Evolutionary conservation across 2,888 invertebrate species (phyloP).

Genomic region (Thysanoteuthis rhombus): DNA sequence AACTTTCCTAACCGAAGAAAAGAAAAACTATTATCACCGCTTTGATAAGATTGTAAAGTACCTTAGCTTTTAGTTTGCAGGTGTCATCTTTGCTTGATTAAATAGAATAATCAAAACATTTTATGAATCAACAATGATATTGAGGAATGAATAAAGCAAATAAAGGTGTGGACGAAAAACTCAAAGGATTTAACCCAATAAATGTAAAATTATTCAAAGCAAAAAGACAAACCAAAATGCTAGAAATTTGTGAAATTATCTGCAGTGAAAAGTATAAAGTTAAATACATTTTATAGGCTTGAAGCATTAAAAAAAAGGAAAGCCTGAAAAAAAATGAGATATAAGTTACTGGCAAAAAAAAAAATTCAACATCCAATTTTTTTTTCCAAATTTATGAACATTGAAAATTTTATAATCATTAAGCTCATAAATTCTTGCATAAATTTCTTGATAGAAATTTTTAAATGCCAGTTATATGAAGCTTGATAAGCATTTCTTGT

Average conservation of each 20-base stretch:
- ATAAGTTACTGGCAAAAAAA: too few relatives aligned
- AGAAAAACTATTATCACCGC: neutral
- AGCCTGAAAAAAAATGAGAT: too few relatives aligned
- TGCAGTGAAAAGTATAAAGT: too few relatives aligned
- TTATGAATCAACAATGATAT: neutral
- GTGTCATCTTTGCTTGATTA: conserved; percentile 12
- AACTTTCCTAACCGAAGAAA: neutral
- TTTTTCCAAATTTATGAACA: too few relatives aligned
- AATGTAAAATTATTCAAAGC: neutral
- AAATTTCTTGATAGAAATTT: too few relatives aligned
- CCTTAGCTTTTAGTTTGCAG: neutral
- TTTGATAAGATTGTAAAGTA: conserved; percentile 1
- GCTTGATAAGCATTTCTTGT: too few relatives aligned
- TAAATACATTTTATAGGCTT: too few relatives aligned
- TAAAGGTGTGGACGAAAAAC: neutral
- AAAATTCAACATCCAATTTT: too few relatives aligned
- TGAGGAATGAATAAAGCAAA: neutral
- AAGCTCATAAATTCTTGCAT: too few relatives aligned
- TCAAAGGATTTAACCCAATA: neutral
- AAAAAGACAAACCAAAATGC: neutral
- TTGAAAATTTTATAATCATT: too few relatives aligned
- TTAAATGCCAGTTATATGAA: too few relatives aligned
- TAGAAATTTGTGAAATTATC: neutral
- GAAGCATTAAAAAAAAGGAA: too few relatives aligned
- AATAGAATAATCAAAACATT: neutral